Percentiles rank a stretch among this genome's conserved stretches.
Conservation (phyloP, 1,140 invertebrate genomes). For the Trialeurodes vaporariorum region DNA sequence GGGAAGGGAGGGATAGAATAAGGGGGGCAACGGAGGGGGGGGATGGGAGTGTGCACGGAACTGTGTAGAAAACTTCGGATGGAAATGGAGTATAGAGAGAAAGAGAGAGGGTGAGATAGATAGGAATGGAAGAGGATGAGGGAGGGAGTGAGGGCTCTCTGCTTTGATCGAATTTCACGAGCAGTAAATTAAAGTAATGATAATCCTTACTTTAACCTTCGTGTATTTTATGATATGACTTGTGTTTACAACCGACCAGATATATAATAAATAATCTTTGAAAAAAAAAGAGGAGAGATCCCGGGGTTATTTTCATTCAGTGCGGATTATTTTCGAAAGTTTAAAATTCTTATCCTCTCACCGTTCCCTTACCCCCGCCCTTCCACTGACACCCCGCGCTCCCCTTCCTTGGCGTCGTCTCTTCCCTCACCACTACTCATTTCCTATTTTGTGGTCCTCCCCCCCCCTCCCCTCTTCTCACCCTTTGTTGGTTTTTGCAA, state of each 20-base stretch:
- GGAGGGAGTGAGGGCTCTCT: neutral
- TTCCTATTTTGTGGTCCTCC: neutral
- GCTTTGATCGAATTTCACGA: neutral
- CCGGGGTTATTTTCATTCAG: neutral
- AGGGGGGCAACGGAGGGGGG: neutral
- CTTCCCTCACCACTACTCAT: no score
- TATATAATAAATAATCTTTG: neutral
- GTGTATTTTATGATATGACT: neutral
- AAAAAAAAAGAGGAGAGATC: neutral
- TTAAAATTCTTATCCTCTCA: neutral
- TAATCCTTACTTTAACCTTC: neutral
- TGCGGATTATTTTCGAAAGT: neutral
- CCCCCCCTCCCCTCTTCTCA: no score
- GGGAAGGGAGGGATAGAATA: neutral
- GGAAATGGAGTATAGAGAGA: no score
- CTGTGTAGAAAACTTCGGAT: no score
- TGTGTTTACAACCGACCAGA: neutral
- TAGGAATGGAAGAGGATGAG: no score
- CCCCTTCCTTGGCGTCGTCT: neutral
- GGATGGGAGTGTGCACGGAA: neutral
- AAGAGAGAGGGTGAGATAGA: no score
- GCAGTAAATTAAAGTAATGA: slow-evolving; percentile 1
- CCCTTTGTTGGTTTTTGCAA: no score
- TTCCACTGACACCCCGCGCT: neutral
- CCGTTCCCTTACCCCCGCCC: no score